Evolutionary conservation across 2,888 invertebrate species (phyloP).

Genomic region (Tryphoninae sp.): DNA sequence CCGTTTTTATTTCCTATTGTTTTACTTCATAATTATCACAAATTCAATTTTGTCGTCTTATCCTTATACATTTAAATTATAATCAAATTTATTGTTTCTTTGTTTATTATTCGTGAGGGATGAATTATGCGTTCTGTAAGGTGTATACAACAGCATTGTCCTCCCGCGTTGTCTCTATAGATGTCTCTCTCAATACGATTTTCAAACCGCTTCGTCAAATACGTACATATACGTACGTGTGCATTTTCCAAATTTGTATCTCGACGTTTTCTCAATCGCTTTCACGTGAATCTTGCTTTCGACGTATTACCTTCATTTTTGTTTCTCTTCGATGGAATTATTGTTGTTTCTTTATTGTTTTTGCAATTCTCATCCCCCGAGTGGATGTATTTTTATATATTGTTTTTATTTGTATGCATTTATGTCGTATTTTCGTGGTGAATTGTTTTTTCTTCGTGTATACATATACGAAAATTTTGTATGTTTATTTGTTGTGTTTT

Average conservation of each 20-base stretch:
- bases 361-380: slow-evolving; percentile 23
- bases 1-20: slow-evolving; percentile 26
- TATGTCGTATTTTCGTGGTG: slow-evolving; percentile 50
- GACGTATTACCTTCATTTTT: not conserved
- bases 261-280: slow-evolving; percentile 37
- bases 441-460: slow-evolving; percentile 5
- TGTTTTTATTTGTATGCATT: slow-evolving; percentile 48
- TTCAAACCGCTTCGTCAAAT: not conserved
- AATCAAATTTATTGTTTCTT: not conserved
- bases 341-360: slow-evolving; percentile 24
- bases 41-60: not conserved
- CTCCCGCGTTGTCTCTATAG: not conserved
- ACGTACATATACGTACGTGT: not conserved
- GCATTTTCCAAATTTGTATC: not conserved
- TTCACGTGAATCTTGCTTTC: slow-evolving; percentile 42
- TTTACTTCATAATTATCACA: not conserved
- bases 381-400: slow-evolving; percentile 15
- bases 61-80: not conserved
- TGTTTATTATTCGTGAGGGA: not conserved
- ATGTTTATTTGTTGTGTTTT: slow-evolving; percentile 19
- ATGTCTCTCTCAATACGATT: slow-evolving; percentile 3
- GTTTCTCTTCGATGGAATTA: slow-evolving; percentile 21
- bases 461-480: slow-evolving; percentile 10
- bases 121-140: slow-evolving; percentile 3
- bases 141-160: not conserved